Evolutionary conservation across 2,888 invertebrate genomes (phyloP), one percentile per base, ranked within the genome.

Genomic region (Argyresthia goedartella): DNA sequence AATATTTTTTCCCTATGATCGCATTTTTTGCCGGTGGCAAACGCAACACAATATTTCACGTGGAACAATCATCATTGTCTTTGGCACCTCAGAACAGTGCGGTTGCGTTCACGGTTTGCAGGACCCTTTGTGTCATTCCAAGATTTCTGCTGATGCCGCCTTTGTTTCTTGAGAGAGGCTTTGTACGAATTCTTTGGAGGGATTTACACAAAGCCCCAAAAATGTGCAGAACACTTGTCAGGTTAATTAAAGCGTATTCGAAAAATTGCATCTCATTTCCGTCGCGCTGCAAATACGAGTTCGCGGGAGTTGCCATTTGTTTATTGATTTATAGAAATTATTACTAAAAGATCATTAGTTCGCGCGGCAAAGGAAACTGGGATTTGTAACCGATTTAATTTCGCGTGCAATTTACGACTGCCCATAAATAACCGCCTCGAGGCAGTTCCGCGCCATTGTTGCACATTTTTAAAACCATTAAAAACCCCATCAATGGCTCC

Each of bases 21-120:
- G 76, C 15, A 47, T 55, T 54, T 80, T 84, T 85, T 85, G 81
- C 81, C 85, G 76, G 81, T 80, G 80, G 81, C 82, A 80, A 76
- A 80, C 79, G 82, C 81, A 80, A 76, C 76, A 75, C 84, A 81
- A 86, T 85, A 85, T 81, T 80, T 85, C 82, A 84, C 71, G 72
- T 76, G 77, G 81, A 78, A 85, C 86, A 85, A 85, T 85, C 84
- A 85, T 78, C 85, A 84, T 86, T 85, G 86, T 86, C 81, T 86
- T 85, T 85, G 78, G 71, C 85, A 82, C 82, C 81, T 81, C 62
- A 56, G 71, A 70, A 66, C 69, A 66, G 65, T 71, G 76, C 65
- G 77, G 75, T 78, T 69, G 65, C 66, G 63, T 65, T 56, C 57
- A 63, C 25, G 53, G 60, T 63, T 63, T 61, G 62, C 62, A 43